Evolutionary conservation across 2,113 vertebrate genomes (phyloP).

Genomic region (Erythrolamprus reginae): DNA sequence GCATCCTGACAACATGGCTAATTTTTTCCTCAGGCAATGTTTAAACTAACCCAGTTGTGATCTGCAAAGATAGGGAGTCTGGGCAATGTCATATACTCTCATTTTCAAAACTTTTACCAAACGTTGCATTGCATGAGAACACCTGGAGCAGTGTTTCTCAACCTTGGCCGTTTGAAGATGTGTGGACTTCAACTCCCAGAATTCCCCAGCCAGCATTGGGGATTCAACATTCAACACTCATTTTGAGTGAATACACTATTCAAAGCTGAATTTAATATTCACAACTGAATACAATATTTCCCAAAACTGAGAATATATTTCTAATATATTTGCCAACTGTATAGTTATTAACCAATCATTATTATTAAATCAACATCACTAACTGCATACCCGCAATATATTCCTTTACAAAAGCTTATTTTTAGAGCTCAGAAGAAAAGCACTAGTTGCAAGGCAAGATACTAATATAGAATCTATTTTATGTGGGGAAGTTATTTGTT

Average conservation of each 20-base stretch:
- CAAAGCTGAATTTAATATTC: too few species aligned
- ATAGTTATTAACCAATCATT: neutral
- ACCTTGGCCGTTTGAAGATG: too few species aligned
- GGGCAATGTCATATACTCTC: neutral
- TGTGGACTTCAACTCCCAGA: too few species aligned
- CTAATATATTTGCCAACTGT: neutral
- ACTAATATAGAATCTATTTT: neutral
- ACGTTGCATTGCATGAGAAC: neutral
- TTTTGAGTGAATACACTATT: neutral
- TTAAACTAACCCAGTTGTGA: neutral
- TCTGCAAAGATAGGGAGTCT: neutral
- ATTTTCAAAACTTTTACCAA: neutral
- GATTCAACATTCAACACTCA: too few species aligned
- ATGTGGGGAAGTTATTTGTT: neutral
- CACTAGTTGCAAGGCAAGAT: neutral
- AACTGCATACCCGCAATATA: neutral
- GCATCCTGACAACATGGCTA: neutral
- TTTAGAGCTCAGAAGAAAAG: neutral
- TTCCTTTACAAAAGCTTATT: neutral
- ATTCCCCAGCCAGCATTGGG: too few species aligned
- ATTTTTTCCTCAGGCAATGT: neutral
- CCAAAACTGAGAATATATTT: neutral
- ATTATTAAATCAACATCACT: neutral
- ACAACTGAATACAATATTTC: neutral
- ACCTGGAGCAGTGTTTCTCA: neutral